These are phyloP conservation scores for Crocodylus rhombifer DNA, from an alignment of 2,797 vertebrate species.

Conservation along the genomic window DNA sequence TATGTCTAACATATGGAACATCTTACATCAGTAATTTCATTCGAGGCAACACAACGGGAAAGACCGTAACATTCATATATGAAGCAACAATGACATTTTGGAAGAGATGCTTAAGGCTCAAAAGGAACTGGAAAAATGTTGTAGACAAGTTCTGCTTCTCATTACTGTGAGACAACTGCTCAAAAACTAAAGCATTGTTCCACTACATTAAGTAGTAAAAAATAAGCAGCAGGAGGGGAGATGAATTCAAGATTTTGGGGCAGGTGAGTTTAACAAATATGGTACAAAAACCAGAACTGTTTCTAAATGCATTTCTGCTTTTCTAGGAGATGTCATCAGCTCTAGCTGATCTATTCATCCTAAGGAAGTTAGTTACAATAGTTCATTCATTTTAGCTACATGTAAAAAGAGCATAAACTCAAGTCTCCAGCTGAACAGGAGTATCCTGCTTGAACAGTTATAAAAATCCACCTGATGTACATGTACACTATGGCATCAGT, in stretches of 20 bases:
- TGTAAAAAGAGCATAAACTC: conserved; percentile 27
- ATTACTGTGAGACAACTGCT: conserved; percentile 24
- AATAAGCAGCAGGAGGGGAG: background rate
- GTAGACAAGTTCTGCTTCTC: background rate
- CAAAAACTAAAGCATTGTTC: background rate
- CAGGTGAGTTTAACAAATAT: background rate
- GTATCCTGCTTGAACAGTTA: background rate
- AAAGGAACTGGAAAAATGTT: background rate
- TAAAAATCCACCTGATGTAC: background rate
- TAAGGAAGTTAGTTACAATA: background rate
- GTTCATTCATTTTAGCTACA: background rate
- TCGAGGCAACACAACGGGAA: conserved; percentile 2
- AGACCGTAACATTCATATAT: background rate
- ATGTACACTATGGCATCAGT: background rate
- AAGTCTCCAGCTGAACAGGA: conserved; percentile 24
- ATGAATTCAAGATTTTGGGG: conserved; percentile 15
- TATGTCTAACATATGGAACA: conserved; percentile 8
- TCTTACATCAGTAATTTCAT: background rate
- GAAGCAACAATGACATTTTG: background rate
- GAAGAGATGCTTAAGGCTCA: conserved; percentile 50
- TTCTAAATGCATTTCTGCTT: background rate
- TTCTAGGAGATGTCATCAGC: background rate
- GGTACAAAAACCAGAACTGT: background rate
- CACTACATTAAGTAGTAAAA: background rate
- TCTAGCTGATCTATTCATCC: background rate